Conservation (phyloP, 2,797 vertebrate genomes). For the Fratercula arctica region DNA sequence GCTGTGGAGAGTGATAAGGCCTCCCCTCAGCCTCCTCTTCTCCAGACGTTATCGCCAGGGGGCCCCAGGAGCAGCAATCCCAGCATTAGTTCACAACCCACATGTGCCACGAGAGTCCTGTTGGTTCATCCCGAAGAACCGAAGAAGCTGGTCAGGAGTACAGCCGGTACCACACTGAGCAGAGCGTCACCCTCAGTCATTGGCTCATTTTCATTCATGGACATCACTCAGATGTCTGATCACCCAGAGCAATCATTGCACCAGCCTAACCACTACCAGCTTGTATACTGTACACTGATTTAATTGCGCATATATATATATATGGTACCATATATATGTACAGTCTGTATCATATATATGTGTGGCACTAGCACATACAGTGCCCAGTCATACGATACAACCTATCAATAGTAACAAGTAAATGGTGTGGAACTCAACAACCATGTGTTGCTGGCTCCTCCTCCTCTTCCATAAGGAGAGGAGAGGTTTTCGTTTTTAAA, state of each 20-base stretch:
- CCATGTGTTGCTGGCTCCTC: background rate
- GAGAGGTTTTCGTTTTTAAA: background rate
- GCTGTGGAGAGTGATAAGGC: background rate
- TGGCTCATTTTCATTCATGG: background rate
- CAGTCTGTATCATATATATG: fast-evolving
- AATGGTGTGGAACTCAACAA: background rate
- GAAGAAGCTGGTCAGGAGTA: background rate
- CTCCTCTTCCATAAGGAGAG: background rate
- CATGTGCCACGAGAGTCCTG: background rate
- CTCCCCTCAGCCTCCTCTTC: background rate
- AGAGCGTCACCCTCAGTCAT: background rate
- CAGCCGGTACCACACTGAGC: fast-evolving
- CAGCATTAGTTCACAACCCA: background rate
- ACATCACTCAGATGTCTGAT: background rate
- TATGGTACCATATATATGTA: fast-evolving
- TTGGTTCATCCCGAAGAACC: fast-evolving
- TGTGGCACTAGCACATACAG: background rate
- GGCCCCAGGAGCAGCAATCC: background rate
- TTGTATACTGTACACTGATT: fast-evolving
- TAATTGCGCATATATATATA: fast-evolving
- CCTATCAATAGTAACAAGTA: background rate
- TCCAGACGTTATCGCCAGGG: background rate
- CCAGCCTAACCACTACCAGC: background rate
- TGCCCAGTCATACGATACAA: background rate
- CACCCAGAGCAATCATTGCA: background rate